phyloP scores from a whole-genome alignment of 2,113 vertebrate species.

The Campylomormyrus numenius region DNA sequence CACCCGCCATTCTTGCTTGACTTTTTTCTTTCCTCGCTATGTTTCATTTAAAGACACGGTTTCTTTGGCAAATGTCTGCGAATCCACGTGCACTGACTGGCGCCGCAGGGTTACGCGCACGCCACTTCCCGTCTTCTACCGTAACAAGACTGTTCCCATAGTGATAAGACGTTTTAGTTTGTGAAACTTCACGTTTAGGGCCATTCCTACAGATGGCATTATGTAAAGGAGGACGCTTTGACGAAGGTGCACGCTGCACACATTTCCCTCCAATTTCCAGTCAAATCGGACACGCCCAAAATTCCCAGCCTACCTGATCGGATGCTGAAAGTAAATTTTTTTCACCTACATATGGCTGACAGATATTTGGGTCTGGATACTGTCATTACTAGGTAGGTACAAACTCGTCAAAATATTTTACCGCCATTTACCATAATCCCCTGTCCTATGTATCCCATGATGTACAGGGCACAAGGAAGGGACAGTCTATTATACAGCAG shows the following conservation, averaged over 20 bases:
- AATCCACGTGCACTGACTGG: conserved; percentile 41
- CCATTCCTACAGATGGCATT: conserved; percentile 18
- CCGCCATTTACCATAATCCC: background rate
- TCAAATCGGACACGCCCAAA: background rate
- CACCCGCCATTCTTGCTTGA: conserved; percentile 59
- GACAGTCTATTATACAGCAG: background rate
- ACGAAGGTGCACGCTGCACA: background rate
- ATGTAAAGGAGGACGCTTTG: background rate
- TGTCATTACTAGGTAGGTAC: background rate
- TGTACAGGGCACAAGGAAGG: background rate
- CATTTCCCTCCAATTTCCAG: background rate
- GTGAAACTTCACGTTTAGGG: conserved; percentile 25
- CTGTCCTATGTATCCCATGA: background rate
- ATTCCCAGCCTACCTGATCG: background rate
- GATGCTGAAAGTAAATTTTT: background rate
- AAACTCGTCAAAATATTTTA: background rate
- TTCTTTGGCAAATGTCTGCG: conserved; percentile 68
- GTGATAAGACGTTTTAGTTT: conserved; percentile 31
- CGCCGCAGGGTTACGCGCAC: conserved; percentile 27
- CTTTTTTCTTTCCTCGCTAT: conserved; percentile 25
- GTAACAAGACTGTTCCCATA: conserved; percentile 11
- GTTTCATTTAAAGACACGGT: conserved; percentile 48
- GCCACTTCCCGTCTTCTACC: background rate
- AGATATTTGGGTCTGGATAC: background rate
- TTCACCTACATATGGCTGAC: background rate